phyloP scores from a whole-genome alignment of 2,113 vertebrate species.

The Hypanus sabinus region DNA sequence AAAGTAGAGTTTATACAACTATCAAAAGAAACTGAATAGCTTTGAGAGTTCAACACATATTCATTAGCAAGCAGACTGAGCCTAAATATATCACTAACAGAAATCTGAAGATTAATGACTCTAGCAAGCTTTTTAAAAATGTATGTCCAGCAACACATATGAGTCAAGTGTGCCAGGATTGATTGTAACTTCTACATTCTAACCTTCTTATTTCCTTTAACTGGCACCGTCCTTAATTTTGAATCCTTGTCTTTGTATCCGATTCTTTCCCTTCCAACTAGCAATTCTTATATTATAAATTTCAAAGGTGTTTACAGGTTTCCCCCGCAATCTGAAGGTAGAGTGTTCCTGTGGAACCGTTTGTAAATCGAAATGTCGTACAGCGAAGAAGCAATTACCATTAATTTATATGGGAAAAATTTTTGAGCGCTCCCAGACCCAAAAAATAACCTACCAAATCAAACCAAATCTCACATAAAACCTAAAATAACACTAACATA shows the following conservation, averaged over 20 bases:
- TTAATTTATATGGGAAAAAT: too few relatives aligned
- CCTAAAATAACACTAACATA: too few relatives aligned
- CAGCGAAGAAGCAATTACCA: too few relatives aligned
- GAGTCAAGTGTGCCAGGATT: neutral
- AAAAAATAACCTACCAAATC: too few relatives aligned
- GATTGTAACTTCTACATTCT: neutral
- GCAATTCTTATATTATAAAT: neutral
- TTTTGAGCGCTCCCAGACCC: too few relatives aligned
- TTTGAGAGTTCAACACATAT: neutral
- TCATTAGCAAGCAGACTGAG: neutral
- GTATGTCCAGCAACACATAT: conserved; percentile 40
- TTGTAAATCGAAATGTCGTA: too few relatives aligned
- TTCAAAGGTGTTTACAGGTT: neutral
- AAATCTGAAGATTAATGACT: conserved; percentile 61
- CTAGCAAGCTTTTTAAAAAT: too few relatives aligned
- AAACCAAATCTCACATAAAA: too few relatives aligned
- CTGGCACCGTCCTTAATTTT: neutral
- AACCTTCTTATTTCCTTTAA: neutral
- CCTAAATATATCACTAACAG: neutral
- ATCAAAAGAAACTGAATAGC: neutral
- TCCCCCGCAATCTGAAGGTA: too few relatives aligned
- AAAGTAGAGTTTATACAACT: neutral
- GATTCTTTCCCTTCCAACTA: neutral
- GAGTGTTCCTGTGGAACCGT: too few relatives aligned
- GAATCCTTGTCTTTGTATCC: neutral